Evolutionary conservation across 1,140 invertebrate species (phyloP).

Genomic region (Drosophila sproati): DNA sequence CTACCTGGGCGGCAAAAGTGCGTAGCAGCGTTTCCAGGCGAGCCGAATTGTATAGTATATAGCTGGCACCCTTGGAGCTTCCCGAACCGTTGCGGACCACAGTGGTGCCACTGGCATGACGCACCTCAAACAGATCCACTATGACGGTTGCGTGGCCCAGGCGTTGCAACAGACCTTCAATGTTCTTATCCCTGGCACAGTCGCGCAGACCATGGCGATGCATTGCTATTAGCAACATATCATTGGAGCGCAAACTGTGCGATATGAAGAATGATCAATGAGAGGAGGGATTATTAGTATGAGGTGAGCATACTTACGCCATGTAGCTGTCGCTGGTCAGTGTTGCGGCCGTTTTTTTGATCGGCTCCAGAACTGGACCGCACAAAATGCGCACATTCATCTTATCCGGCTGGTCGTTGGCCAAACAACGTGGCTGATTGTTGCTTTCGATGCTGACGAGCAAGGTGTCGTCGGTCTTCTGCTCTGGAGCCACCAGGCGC

Average conservation of each 20-base stretch:
- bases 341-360: conserved; percentile 28
- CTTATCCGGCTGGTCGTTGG: not conserved
- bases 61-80: conserved; percentile 86
- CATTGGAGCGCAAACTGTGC: conserved; percentile 85
- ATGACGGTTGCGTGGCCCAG: conserved; percentile 87
- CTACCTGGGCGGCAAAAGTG: conserved; percentile 86
- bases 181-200: conserved; percentile 82
- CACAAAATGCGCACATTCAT: conserved; percentile 34
- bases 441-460: conserved; percentile 34
- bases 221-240: conserved; percentile 87
- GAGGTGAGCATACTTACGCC: conserved; percentile 44
- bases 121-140: conserved; percentile 88
- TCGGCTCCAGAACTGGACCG: conserved; percentile 59
- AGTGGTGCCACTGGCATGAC: conserved; percentile 76
- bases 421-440: conserved; percentile 9
- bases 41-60: conserved; percentile 90
- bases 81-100: conserved; percentile 76
- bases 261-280: too few species aligned
- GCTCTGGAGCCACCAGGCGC: conserved; percentile 17
- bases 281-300: not conserved
- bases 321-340: conserved; percentile 37
- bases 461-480: conserved; percentile 30
- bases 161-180: conserved; percentile 85
- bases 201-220: conserved; percentile 87
- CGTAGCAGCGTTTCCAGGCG: conserved; percentile 88